Conservation (phyloP, 2,113 vertebrate genomes). For the Fregata magnificens region DNA sequence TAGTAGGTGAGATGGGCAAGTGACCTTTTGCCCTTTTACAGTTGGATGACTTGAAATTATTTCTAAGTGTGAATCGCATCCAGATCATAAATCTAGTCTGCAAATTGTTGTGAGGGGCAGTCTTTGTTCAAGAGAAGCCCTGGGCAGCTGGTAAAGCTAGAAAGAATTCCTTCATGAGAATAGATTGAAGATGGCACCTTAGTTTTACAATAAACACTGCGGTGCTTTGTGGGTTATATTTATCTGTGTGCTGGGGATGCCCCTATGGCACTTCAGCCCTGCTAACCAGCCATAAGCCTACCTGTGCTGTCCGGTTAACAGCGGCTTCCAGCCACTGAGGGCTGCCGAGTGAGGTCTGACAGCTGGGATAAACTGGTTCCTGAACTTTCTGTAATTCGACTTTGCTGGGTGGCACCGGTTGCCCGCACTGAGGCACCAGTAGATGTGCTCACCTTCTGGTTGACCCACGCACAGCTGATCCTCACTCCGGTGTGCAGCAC, state of each 20-base stretch:
- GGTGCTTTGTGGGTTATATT: not conserved
- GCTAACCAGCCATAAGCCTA: not conserved
- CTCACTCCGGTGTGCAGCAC: not conserved
- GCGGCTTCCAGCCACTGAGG: not conserved
- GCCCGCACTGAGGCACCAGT: not conserved
- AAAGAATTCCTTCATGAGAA: not conserved
- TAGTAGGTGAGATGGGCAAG: not conserved
- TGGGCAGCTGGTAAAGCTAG: not conserved
- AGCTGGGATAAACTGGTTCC: not conserved
- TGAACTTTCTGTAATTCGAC: not conserved
- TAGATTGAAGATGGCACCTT: not conserved
- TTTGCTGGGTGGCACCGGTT: not conserved
- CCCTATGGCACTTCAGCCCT: accelerated
- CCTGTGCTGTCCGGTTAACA: not conserved
- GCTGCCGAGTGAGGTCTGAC: not conserved
- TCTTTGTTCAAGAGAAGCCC: not conserved
- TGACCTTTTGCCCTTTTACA: not conserved
- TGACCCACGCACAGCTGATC: too few relatives aligned
- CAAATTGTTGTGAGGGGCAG: not conserved
- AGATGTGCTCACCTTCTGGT: not conserved
- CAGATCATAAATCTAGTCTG: not conserved
- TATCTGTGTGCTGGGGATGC: accelerated
- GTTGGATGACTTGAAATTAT: not conserved
- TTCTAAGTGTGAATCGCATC: not conserved
- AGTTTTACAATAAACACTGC: not conserved